Evolutionary conservation across 2,113 vertebrate genomes (phyloP).

Genomic region (Ahaetulla prasina): DNA sequence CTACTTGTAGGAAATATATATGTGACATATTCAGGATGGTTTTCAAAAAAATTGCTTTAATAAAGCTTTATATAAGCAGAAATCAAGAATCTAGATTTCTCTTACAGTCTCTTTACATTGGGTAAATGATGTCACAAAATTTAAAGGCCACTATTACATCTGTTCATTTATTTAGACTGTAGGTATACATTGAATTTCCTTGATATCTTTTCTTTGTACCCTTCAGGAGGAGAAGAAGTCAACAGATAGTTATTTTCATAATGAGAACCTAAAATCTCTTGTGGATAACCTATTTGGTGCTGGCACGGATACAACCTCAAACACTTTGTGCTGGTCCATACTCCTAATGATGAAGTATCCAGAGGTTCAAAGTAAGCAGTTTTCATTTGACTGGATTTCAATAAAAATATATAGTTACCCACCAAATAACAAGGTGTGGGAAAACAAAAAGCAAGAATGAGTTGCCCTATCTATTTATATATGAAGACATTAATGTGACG

Average conservation of each 20-base stretch:
- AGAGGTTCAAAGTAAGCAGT: neutral
- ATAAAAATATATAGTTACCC: neutral
- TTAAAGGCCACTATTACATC: neutral
- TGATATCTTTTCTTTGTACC: neutral
- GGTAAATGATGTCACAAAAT: no score
- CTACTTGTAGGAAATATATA: no score
- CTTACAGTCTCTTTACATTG: no score
- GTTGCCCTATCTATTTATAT: neutral
- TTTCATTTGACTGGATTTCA: neutral
- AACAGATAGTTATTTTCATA: neutral
- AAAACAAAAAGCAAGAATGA: neutral
- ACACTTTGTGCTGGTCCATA: neutral
- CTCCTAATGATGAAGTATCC: neutral
- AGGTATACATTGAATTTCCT: neutral
- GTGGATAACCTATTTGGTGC: neutral
- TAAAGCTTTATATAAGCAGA: no score
- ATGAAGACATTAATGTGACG: neutral
- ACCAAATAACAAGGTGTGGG: neutral
- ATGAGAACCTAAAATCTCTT: neutral
- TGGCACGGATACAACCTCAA: neutral
- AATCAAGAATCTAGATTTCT: no score
- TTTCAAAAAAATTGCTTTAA: no score
- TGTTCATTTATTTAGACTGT: neutral
- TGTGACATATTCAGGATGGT: no score
- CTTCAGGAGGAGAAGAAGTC: neutral